Conservation (phyloP, 1,140 invertebrate genomes). For the Caenorhabditis elegans region DNA sequence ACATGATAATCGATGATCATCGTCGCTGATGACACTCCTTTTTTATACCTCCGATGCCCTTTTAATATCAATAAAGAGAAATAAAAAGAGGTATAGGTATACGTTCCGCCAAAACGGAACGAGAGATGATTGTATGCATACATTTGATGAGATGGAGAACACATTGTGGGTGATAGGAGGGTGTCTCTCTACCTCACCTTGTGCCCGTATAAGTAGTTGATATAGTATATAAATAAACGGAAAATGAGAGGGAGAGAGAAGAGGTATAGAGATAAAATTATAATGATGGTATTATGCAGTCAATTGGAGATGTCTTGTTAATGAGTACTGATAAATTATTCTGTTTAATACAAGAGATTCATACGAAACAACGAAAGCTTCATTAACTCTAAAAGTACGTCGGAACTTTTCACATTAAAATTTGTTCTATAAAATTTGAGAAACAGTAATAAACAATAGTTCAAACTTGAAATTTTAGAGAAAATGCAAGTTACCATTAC, state of each 20-base stretch:
- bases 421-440: no score
- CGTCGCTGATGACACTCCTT: neutral
- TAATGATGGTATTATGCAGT: neutral
- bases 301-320: no score
- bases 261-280: neutral
- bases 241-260: neutral
- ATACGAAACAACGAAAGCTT: no score
- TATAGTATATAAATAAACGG: conserved; percentile 24
- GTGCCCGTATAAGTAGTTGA: conserved; percentile 23
- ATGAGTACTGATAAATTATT: no score
- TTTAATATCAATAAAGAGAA: neutral
- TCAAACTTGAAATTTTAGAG: no score
- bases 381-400: no score
- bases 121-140: conserved; percentile 23
- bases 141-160: neutral
- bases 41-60: conserved; percentile 7
- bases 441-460: no score
- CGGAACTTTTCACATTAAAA: no score
- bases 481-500: no score
- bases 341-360: no score
- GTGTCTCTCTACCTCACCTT: neutral
- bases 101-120: conserved; percentile 3
- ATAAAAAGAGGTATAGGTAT: conserved; percentile 2
- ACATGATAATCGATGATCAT: neutral
- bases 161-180: neutral